These are phyloP conservation scores for Ormyrus rosae DNA, from an alignment of 2,888 invertebrate species.

Conservation along the genomic window DNA sequence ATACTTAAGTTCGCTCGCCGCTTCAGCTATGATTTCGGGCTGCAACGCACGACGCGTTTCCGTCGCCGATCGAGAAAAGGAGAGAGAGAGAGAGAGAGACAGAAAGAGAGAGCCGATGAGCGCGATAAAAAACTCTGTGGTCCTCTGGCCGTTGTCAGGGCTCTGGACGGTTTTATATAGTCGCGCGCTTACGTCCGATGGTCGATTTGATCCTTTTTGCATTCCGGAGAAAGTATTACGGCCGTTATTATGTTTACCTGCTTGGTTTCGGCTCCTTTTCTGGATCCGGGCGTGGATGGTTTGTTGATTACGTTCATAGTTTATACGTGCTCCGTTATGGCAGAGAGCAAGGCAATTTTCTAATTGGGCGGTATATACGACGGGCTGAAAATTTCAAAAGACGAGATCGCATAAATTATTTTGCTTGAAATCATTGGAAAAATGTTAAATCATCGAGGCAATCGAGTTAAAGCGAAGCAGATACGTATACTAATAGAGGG, in stretches of 20 bases:
- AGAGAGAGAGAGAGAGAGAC: too few relatives aligned
- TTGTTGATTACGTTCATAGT: background rate
- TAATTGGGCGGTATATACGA: background rate
- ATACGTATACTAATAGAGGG: too few relatives aligned
- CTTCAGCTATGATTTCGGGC: slow-evolving; percentile 29
- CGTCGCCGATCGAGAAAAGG: slow-evolving; percentile 9
- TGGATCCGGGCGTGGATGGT: background rate
- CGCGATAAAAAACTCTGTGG: background rate
- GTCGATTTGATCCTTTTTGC: too few relatives aligned
- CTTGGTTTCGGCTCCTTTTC: too few relatives aligned
- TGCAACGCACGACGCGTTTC: slow-evolving; percentile 13
- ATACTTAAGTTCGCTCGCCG: slow-evolving; percentile 16
- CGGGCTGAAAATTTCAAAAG: too few relatives aligned
- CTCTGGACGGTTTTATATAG: background rate
- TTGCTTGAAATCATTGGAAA: too few relatives aligned
- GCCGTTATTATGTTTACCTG: too few relatives aligned
- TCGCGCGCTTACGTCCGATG: background rate
- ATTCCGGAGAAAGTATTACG: too few relatives aligned
- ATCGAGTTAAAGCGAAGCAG: too few relatives aligned
- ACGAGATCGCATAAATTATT: too few relatives aligned
- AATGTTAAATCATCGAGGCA: too few relatives aligned
- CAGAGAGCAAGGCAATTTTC: background rate
- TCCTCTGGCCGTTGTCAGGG: background rate
- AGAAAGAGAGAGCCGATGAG: too few relatives aligned
- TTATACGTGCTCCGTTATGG: background rate